phyloP scores from a whole-genome alignment of 2,888 invertebrate species.

The Lutraria lutraria region DNA sequence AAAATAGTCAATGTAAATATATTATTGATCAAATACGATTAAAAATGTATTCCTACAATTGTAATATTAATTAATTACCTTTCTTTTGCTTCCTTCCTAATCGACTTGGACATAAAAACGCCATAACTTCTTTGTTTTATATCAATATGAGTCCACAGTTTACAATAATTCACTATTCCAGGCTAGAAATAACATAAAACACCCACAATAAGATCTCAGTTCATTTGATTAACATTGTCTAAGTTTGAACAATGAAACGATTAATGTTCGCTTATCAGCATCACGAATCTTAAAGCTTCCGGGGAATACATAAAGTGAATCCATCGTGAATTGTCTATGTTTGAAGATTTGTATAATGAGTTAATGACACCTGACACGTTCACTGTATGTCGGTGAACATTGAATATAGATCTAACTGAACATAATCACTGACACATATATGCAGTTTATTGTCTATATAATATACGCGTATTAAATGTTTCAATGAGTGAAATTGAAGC shows the following conservation, averaged over 20 bases:
- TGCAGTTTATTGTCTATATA: background rate
- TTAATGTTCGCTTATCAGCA: background rate
- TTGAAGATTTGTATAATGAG: background rate
- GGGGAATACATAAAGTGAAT: constrained; percentile 15
- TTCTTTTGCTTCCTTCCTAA: constrained; percentile 71
- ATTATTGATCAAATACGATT: too few relatives aligned
- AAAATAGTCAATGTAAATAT: too few relatives aligned
- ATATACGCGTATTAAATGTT: background rate
- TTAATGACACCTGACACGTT: background rate
- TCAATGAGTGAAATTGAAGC: background rate
- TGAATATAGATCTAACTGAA: background rate
- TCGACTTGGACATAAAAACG: constrained; percentile 78
- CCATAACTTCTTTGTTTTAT: constrained; percentile 64
- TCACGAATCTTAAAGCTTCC: constrained; percentile 7
- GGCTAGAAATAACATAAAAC: background rate
- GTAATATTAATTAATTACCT: constrained; percentile 53
- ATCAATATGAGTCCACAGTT: background rate
- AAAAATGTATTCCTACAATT: too few relatives aligned
- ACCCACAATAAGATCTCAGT: background rate
- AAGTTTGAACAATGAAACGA: background rate
- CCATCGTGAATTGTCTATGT: background rate
- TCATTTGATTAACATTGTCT: background rate
- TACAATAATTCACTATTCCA: background rate
- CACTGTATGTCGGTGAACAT: background rate
- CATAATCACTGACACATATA: background rate